Percentiles rank a stretch among this genome's conserved stretches.
These are phyloP conservation scores for Tetraneura akinire DNA, from an alignment of 1,140 invertebrate species.

Conservation along the genomic window DNA sequence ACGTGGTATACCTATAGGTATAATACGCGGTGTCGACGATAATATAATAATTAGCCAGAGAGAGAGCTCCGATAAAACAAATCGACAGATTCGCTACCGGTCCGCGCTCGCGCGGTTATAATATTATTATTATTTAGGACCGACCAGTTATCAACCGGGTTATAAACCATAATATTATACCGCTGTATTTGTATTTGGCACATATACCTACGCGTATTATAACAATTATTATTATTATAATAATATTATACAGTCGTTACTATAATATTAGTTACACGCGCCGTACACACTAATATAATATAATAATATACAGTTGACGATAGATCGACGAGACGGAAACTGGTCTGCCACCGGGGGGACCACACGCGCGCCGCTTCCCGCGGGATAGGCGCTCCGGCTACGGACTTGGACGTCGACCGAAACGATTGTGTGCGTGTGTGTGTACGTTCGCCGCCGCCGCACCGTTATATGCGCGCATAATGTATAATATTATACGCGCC, in stretches of 20 bases:
- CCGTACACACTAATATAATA: no score
- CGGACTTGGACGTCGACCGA: constrained; percentile 24
- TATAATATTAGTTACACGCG: no score
- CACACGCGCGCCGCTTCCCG: constrained; percentile 35
- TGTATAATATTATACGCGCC: no score
- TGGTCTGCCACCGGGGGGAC: constrained; percentile 46
- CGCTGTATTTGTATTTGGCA: no score
- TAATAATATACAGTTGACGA: no score
- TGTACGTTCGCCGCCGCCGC: not conserved
- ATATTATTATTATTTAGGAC: no score
- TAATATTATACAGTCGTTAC: no score
- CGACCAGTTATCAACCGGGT: not conserved
- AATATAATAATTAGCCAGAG: constrained; percentile 27
- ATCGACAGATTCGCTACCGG: constrained; percentile 33
- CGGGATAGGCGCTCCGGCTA: constrained; percentile 32
- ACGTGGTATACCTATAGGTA: no score
- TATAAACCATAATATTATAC: no score
- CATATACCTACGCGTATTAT: not conserved
- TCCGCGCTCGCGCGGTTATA: not conserved
- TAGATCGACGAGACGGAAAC: constrained; percentile 33
- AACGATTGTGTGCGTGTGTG: constrained; percentile 16
- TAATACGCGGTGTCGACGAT: not conserved
- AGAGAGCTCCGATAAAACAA: constrained; percentile 41
- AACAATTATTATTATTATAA: no score
- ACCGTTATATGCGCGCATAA: constrained; percentile 2